phyloP scores from a whole-genome alignment of 2,797 vertebrate genomes.

The Hemibagrus guttatus region DNA sequence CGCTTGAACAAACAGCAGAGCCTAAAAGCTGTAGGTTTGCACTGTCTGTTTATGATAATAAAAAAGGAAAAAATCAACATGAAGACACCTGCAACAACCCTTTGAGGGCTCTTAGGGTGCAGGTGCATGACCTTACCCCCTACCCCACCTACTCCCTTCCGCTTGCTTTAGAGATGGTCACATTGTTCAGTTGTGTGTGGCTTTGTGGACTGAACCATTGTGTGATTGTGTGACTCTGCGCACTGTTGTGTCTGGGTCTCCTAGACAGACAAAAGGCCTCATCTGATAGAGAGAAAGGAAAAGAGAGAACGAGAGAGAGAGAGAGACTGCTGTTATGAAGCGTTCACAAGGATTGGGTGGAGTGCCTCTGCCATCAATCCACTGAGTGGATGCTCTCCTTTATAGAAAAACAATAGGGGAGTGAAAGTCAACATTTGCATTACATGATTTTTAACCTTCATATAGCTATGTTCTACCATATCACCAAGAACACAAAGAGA shows the following conservation, averaged over 20 bases:
- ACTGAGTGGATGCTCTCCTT: conserved; percentile 21
- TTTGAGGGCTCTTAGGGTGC: conserved; percentile 57
- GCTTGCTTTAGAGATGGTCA: conserved; percentile 66
- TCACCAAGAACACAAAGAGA: neutral
- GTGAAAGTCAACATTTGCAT: conserved; percentile 18
- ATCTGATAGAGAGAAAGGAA: conserved; percentile 46
- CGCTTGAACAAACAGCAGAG: neutral
- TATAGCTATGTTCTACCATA: neutral
- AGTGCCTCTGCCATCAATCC: conserved; percentile 20
- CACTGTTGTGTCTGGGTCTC: conserved; percentile 80
- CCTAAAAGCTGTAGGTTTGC: neutral
- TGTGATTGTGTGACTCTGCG: conserved; percentile 64
- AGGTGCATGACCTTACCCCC: conserved; percentile 68
- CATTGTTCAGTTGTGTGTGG: conserved; percentile 74
- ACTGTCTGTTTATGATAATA: neutral
- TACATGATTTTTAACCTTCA: conserved; percentile 5
- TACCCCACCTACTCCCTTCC: conserved; percentile 33
- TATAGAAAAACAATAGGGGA: conserved; percentile 10
- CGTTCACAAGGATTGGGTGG: conserved; percentile 27
- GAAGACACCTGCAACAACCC: conserved; percentile 71
- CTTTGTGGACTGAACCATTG: conserved; percentile 72
- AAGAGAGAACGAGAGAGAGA: conserved; percentile 5
- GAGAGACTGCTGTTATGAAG: conserved; percentile 19
- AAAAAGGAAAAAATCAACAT: conserved; percentile 57
- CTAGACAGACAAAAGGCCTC: conserved; percentile 71